A percentile compares a stretch with the other conserved stretches of the same genome.
Evolutionary conservation across 1,140 invertebrate species (phyloP).

Genomic region (Habropoda laboriosa): DNA sequence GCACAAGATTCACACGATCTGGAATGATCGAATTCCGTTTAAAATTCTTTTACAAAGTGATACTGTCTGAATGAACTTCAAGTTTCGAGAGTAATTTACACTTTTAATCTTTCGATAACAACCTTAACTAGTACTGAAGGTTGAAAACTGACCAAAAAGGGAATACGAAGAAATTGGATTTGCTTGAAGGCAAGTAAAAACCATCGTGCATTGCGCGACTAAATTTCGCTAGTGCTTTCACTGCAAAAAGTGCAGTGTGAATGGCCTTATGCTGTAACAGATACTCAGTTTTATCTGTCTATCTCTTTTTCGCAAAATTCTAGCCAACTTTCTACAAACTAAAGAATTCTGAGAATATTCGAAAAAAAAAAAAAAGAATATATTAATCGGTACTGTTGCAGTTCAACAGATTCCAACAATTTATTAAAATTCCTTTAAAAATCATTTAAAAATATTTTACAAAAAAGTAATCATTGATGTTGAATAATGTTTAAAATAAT

Average conservation of each 20-base stretch:
- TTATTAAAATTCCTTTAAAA: background rate
- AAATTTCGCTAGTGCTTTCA: background rate
- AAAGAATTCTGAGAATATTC: too few relatives aligned
- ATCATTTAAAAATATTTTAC: background rate
- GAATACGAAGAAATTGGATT: too few relatives aligned
- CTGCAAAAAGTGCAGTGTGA: background rate
- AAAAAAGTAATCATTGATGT: background rate
- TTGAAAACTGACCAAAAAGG: background rate
- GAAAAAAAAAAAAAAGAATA: too few relatives aligned
- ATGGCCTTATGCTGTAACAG: background rate
- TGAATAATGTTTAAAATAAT: too few relatives aligned
- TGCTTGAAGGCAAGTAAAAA: background rate
- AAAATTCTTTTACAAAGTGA: too few relatives aligned
- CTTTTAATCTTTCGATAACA: background rate
- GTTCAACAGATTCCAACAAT: too few relatives aligned
- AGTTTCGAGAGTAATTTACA: background rate
- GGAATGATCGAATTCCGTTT: too few relatives aligned
- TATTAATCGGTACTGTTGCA: too few relatives aligned
- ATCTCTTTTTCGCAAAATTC: background rate
- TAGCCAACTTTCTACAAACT: too few relatives aligned
- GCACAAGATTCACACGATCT: too few relatives aligned
- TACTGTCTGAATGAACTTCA: too few relatives aligned
- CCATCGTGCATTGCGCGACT: background rate
- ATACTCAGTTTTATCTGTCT: background rate
- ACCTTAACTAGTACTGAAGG: background rate